A percentile compares a stretch with the other conserved stretches of the same genome.
Evolutionary conservation across 2,888 invertebrate species (phyloP).

Genomic region (Macrosiphum euphorbiae): DNA sequence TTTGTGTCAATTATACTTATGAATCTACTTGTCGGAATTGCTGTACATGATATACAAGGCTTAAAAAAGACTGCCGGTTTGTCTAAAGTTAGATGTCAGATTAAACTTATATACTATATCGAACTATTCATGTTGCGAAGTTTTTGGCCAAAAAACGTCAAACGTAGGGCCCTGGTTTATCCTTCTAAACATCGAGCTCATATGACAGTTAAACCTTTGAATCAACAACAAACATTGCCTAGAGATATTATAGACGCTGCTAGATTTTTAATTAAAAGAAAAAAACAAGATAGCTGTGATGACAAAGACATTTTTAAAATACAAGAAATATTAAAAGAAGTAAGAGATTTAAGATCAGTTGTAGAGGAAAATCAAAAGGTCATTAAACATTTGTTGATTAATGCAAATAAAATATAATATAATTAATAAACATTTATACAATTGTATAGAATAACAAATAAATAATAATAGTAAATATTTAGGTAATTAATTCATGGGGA

Average conservation of each 20-base stretch:
- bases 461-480: not conserved
- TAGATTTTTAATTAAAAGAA: slow-evolving; percentile 81
- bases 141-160: slow-evolving; percentile 80
- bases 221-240: slow-evolving; percentile 85
- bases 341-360: slow-evolving; percentile 42
- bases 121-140: slow-evolving; percentile 85
- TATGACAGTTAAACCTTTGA: slow-evolving; percentile 84
- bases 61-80: slow-evolving; percentile 87
- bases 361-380: slow-evolving; percentile 60
- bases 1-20: slow-evolving; percentile 89
- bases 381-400: slow-evolving; percentile 53
- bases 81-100: slow-evolving; percentile 86
- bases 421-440: not conserved
- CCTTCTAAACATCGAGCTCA: slow-evolving; percentile 87
- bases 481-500: not conserved
- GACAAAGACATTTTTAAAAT: slow-evolving; percentile 43
- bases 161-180: slow-evolving; percentile 76
- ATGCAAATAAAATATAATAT: slow-evolving; percentile 42
- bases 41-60: slow-evolving; percentile 89
- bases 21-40: slow-evolving; percentile 88
- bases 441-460: not conserved
- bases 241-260: slow-evolving; percentile 84
- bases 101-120: slow-evolving; percentile 86
- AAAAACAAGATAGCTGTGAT: slow-evolving; percentile 67
- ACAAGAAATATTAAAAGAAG: slow-evolving; percentile 60